Conservation (phyloP, 2,113 vertebrate species). For the Brachyistius frenatus region DNA sequence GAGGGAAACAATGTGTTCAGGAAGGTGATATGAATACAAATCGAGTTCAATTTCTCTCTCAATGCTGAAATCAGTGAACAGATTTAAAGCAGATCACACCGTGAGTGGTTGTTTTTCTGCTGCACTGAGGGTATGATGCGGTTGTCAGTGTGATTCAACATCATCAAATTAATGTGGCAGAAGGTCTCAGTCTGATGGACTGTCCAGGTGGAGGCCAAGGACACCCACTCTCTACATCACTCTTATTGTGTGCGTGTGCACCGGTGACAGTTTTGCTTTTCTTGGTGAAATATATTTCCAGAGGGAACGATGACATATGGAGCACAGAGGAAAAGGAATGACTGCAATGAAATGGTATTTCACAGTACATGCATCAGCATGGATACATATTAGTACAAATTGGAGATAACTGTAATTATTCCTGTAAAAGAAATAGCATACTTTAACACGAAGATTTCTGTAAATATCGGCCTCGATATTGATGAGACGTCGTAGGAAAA, state of each 20-base stretch:
- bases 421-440: too few species aligned
- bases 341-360: constrained; percentile 32
- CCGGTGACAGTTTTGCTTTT: not conserved
- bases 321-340: constrained; percentile 20
- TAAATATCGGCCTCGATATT: too few species aligned
- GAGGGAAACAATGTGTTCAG: constrained; percentile 38
- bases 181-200: constrained; percentile 40
- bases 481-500: too few species aligned
- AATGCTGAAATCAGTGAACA: constrained; percentile 7
- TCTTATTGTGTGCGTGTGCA: not conserved
- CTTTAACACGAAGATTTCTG: too few species aligned
- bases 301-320: constrained; percentile 1
- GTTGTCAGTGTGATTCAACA: constrained; percentile 35
- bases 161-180: constrained; percentile 41
- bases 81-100: not conserved
- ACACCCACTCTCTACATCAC: constrained; percentile 45
- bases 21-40: constrained; percentile 61
- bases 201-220: constrained; percentile 48
- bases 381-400: too few species aligned
- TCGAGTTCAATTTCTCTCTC: not conserved
- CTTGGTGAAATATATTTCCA: constrained; percentile 26
- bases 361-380: not conserved
- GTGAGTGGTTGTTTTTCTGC: not conserved
- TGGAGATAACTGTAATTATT: too few species aligned
- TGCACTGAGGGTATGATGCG: not conserved